These are phyloP conservation scores for Carassius gibelio DNA, from an alignment of 2,113 vertebrate genomes.

Conservation along the genomic window DNA sequence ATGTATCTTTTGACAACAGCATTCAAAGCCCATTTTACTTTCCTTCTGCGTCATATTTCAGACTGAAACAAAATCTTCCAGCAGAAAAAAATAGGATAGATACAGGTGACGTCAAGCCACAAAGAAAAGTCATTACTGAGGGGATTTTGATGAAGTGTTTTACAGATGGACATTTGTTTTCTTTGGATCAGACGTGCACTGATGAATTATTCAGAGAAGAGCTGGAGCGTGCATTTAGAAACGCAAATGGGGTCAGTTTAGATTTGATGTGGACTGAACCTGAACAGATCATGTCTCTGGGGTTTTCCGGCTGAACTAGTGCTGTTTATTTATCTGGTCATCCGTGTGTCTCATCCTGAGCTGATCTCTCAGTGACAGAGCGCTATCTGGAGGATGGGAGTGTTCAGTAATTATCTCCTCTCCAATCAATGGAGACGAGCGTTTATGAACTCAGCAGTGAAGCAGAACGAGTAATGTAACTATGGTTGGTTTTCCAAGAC, in stretches of 20 bases:
- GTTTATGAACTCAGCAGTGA: background rate
- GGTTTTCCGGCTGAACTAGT: background rate
- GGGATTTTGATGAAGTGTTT: background rate
- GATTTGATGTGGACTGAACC: background rate
- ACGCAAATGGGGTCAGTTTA: background rate
- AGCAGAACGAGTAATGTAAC: background rate
- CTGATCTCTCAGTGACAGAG: conserved; percentile 13
- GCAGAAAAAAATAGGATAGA: background rate
- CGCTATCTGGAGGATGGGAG: conserved; percentile 30
- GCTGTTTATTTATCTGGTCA: too few species aligned
- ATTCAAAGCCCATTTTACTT: background rate
- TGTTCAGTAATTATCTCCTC: conserved; percentile 38
- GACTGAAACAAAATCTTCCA: background rate
- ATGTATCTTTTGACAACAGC: background rate
- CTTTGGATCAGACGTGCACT: background rate
- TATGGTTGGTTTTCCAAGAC: too few species aligned
- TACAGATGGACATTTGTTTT: background rate
- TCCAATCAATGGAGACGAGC: conserved; percentile 29
- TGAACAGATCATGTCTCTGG: background rate
- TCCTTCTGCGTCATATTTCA: background rate
- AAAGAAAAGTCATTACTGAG: background rate
- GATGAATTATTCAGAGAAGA: background rate
- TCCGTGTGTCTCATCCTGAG: background rate
- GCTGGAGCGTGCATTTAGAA: background rate
- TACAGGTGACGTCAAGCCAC: background rate